Percentiles rank a stretch among this genome's conserved stretches.
Evolutionary conservation across 1,140 invertebrate genomes (phyloP).

Genomic region (Leptinotarsa defecta): DNA sequence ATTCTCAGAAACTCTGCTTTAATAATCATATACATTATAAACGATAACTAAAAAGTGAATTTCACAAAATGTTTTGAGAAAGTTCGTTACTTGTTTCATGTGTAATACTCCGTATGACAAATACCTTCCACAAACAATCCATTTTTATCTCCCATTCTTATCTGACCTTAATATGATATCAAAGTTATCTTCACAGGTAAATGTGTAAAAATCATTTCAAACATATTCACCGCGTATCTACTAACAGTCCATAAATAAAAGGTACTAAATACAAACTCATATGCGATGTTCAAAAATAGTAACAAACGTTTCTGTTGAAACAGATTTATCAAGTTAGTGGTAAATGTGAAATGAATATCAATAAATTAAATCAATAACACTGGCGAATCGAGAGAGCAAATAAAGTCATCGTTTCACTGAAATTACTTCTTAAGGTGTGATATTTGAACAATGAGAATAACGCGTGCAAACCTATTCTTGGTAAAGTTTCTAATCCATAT

Average conservation of each 20-base stretch:
- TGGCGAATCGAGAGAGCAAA: background rate
- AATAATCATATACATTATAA: too few relatives aligned
- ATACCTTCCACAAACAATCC: background rate
- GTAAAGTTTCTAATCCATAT: too few relatives aligned
- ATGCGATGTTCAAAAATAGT: background rate
- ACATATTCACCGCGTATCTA: too few relatives aligned
- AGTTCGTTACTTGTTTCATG: too few relatives aligned
- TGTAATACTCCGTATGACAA: background rate
- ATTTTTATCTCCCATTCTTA: background rate
- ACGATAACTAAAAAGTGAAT: too few relatives aligned
- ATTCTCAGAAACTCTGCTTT: too few relatives aligned
- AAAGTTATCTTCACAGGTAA: background rate
- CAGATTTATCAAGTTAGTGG: background rate
- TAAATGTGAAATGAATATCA: background rate
- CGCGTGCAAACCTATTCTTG: too few relatives aligned
- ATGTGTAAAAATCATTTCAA: too few relatives aligned
- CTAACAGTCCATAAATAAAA: background rate
- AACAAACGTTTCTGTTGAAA: background rate
- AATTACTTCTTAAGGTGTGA: background rate
- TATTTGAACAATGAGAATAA: background rate
- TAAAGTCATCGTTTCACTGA: background rate
- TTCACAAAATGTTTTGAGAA: too few relatives aligned
- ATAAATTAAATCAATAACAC: background rate
- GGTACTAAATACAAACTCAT: background rate
- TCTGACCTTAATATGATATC: background rate